phyloP scores from a whole-genome alignment of 2,113 vertebrate genomes.

The Copsychus sechellarum region DNA sequence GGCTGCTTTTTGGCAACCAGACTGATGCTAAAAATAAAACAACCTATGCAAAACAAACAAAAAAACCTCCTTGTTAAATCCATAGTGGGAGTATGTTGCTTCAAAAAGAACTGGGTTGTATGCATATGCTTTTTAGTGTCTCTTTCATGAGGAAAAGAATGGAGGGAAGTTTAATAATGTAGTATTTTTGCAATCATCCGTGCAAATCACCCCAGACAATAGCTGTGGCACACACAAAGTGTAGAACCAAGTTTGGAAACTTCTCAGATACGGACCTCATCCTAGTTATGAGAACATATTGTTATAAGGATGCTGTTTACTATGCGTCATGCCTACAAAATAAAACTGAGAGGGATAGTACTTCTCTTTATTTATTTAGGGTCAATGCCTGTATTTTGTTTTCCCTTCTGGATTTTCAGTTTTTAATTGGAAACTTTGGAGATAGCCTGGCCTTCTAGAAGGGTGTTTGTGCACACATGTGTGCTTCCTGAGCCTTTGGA shows the following conservation, averaged over 20 bases:
- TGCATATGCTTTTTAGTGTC: neutral
- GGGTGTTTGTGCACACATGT: fast-evolving
- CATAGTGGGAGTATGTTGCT: neutral
- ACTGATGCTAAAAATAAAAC: conserved; percentile 35
- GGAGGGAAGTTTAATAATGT: neutral
- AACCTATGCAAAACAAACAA: neutral
- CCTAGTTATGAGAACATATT: neutral
- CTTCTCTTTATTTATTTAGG: neutral
- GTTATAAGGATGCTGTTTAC: neutral
- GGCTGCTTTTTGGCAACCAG: conserved; percentile 12
- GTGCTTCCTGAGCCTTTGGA: neutral
- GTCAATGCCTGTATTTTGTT: neutral
- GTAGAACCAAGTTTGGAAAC: neutral
- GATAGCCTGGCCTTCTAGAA: neutral
- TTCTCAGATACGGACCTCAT: neutral
- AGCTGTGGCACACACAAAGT: fast-evolving
- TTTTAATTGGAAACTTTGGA: neutral
- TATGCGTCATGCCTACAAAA: neutral
- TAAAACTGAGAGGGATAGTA: neutral
- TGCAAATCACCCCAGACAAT: neutral
- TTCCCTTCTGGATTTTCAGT: neutral
- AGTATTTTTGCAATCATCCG: neutral
- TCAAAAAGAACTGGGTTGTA: neutral
- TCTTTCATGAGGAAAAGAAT: neutral
- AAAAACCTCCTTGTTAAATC: neutral